Base-by-base conservation (phyloP, 2,888 invertebrate species). In the Disparrhopalites patrizii region DNA sequence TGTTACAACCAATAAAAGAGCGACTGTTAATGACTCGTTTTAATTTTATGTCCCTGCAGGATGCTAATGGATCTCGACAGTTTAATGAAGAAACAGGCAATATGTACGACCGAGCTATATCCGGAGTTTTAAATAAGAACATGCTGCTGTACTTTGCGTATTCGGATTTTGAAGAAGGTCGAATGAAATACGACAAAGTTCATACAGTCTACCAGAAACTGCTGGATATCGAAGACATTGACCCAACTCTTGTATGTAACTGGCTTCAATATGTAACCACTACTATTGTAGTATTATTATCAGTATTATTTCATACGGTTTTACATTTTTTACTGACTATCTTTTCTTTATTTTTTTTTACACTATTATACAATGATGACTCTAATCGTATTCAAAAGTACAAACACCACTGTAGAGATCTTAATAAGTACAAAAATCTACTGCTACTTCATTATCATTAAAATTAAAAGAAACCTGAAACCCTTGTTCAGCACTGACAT, bases 81-180 rank as follows among this genome's bases (percentile, higher is more conserved):
- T 94, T 96, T 80, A 91, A 90, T 56, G 96, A 97, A 78, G 96
- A 98, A 79, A 95, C 95, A 23, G 91, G 93, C 0, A 90, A 89
- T 36, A 91, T 99, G 78, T 93, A 94, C 78, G 98, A 99, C 78
- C 83, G 97, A 33, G 97, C 98, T 0, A 95, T 94, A 1, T 87
- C 85, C 63, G 89, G 93, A 0, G 85, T 96, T 0, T 83, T 99
- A 64, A 91, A 91, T 68, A 90, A 90, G 70, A 97, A 94, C 78
- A 91, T 94, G 80, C 81, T 99, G 56, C 80, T 99, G 23, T 96
- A 98, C 80, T 99, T 99, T 81, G 96, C 98, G 0, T 97, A 96
- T 78, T 96, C 98, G 0, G 99, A 99, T 81, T 99, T 97, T 77
- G 98, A 99, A 80, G 99, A 99, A 82, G 91, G 94, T 51, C 83